Base-by-base conservation (phyloP, 2,797 vertebrate genomes). In the Tolypeutes matacus region DNA sequence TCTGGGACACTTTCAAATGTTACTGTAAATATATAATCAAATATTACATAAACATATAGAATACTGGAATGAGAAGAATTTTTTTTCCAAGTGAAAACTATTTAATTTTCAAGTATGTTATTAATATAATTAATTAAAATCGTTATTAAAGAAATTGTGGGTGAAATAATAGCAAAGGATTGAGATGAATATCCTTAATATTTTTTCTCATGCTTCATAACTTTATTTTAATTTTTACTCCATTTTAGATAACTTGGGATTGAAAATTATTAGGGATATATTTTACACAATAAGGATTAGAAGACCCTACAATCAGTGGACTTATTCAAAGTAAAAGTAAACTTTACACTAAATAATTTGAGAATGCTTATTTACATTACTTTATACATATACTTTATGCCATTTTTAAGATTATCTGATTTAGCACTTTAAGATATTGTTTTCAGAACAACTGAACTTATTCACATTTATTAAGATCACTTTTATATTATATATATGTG, bases 301-400 rank as follows among this genome's bases (percentile, higher is more conserved):
- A 15, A 49, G 25, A 7, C 31, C 21, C 36, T 18, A 58, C 27
- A 88, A 69, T 51, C 73, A 72, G 51, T 77, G 18, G 6, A 36
- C 27, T 83, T 34, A 82, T 76, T 83, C 69, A 77, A 76, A 77
- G 62, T 21, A 34, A 76, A 76, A 2, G 3, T 83, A 13, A 77
- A 29, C 27, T 83, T 88, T 87, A 92, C 75, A 69, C 60, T 25
- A 83, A 95, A 84, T 84, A 70, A 5, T 23, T 42, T 7, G 29
- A 46, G 25, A n/a, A 73, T 58, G 51, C 58, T 73, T 13, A 56
- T 27, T 67, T 67, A 46, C 39, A 60, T 81, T 75, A n/a, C 3
- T n/a, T 58, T 82, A 86, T 81, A 58, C 27, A n/a, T 81, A 56
- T 46, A 9, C 9, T 46, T 15, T 65, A 14, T 69, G 65, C 13